A percentile compares a stretch with the other conserved stretches of the same genome.
These are phyloP conservation scores for Drosophila formosana DNA, from an alignment of 2,888 invertebrate genomes.

Conservation along the genomic window DNA sequence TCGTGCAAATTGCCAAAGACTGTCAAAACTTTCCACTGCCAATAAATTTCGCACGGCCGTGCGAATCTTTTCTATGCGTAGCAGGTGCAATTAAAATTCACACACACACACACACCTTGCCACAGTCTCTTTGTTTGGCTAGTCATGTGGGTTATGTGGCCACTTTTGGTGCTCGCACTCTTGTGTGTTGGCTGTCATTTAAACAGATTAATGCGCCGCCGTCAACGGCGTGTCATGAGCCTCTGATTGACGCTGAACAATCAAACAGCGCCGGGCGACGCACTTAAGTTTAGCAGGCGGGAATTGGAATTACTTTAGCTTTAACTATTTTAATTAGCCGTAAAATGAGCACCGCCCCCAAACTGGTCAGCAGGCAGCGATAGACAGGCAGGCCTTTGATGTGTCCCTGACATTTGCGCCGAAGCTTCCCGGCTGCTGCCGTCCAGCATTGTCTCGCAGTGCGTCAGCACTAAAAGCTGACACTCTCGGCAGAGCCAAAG, in stretches of 20 bases:
- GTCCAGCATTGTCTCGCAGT: conserved; percentile 44
- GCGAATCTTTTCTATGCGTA: conserved; percentile 57
- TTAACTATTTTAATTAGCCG: conserved; percentile 73
- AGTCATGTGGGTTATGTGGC: conserved; percentile 1
- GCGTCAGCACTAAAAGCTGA: conserved; percentile 59
- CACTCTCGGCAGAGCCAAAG: conserved; percentile 8
- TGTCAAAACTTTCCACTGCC: conserved; percentile 46
- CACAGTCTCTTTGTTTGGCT: not conserved
- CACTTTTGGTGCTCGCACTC: conserved; percentile 12
- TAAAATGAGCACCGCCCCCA: conserved; percentile 49
- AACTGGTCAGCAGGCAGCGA: conserved; percentile 44
- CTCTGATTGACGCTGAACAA: conserved; percentile 64
- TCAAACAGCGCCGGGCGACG: conserved; percentile 27
- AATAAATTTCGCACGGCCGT: conserved; percentile 33
- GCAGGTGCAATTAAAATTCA: conserved; percentile 29
- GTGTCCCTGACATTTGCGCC: conserved; percentile 44
- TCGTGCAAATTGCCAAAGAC: conserved; percentile 55
- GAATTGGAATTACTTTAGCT: conserved; percentile 14
- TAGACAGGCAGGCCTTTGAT: conserved; percentile 63
- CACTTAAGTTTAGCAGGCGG: conserved; percentile 6
- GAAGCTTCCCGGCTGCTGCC: conserved; percentile 52
- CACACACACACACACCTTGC: not conserved
- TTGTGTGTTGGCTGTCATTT: conserved; percentile 57
- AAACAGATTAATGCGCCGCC: conserved; percentile 69
- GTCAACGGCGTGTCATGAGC: conserved; percentile 60